Evolutionary conservation across 2,113 vertebrate genomes (phyloP).

Genomic region (Peromyscus californicus): DNA sequence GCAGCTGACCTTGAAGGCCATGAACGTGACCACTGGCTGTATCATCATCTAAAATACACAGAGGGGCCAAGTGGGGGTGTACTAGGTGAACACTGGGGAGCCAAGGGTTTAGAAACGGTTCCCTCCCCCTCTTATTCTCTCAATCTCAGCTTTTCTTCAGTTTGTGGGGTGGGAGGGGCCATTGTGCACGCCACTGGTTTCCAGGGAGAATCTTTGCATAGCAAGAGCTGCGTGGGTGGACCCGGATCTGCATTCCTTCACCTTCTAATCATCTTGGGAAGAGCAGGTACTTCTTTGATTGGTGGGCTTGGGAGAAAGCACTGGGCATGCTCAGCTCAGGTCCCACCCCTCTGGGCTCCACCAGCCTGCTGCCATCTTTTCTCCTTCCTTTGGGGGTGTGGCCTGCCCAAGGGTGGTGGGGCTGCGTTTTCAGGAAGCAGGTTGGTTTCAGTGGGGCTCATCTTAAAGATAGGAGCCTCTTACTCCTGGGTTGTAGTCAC

Average conservation of each 20-base stretch:
- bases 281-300: neutral
- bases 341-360: neutral
- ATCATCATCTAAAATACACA: neutral
- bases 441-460: neutral
- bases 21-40: fast-evolving
- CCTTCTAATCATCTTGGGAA: neutral
- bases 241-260: neutral
- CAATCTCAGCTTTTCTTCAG: neutral
- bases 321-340: neutral
- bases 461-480: neutral
- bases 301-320: neutral
- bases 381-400: neutral
- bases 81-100: neutral
- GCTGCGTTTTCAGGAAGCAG: neutral
- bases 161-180: neutral
- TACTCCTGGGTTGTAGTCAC: neutral
- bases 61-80: neutral
- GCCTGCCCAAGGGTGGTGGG: neutral
- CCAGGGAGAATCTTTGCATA: neutral
- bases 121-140: neutral
- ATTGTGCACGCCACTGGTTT: neutral
- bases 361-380: neutral
- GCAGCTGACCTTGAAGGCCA: neutral
- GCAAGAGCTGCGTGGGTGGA: neutral
- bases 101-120: neutral